Conservation (phyloP, 2,113 vertebrate species). For the Corvus cornix region DNA sequence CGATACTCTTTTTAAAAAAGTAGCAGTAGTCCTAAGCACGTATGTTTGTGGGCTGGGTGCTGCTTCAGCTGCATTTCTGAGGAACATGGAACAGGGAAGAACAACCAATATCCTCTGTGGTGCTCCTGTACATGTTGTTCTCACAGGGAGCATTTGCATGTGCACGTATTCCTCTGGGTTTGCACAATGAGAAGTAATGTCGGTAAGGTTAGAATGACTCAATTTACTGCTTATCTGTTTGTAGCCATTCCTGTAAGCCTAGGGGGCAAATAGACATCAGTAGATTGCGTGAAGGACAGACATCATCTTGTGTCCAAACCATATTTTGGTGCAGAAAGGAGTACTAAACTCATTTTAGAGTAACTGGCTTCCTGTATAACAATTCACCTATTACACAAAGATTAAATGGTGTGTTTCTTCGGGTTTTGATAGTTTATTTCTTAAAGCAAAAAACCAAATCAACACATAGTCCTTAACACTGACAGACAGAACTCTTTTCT, state of each 20-base stretch:
- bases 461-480: background rate
- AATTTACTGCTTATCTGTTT: background rate
- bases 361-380: background rate
- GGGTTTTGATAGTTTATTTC: background rate
- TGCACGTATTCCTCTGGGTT: background rate
- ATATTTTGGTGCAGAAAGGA: background rate
- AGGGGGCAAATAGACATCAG: background rate
- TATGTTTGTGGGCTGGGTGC: background rate
- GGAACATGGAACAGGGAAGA: background rate
- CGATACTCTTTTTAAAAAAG: background rate
- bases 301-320: background rate
- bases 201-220: background rate
- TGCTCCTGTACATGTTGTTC: background rate
- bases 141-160: background rate
- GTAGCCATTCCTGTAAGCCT: background rate
- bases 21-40: background rate
- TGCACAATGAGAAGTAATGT: background rate
- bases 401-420: background rate
- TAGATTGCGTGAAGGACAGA: background rate
- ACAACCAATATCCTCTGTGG: background rate
- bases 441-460: background rate
- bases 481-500: background rate
- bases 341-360: background rate
- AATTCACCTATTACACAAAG: background rate
- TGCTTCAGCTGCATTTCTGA: background rate